A percentile compares a stretch with the other conserved stretches of the same genome.
phyloP scores from a whole-genome alignment of 2,113 vertebrate species.

The Menidia beryllina region DNA sequence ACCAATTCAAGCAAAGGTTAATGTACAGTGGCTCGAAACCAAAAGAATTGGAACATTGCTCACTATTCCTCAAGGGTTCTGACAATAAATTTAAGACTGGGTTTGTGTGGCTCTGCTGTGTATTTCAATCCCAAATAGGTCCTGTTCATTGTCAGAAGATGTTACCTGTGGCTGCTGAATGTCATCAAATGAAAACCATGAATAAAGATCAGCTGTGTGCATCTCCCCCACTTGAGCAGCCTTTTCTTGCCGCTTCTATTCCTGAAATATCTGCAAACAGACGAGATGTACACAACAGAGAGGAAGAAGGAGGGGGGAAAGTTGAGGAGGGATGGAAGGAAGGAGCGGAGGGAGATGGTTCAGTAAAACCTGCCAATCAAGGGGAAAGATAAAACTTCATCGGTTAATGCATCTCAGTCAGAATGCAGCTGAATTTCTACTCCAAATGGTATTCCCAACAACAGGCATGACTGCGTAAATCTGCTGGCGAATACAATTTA shows the following conservation, averaged over 20 bases:
- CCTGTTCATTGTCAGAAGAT: background rate
- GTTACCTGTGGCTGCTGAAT: constrained; percentile 41
- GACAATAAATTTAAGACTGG: background rate
- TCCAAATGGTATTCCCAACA: constrained; percentile 9
- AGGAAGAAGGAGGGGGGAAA: constrained; percentile 17
- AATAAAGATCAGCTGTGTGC: constrained; percentile 54
- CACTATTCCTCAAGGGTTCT: background rate
- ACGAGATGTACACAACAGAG: constrained; percentile 29
- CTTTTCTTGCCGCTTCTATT: constrained; percentile 52
- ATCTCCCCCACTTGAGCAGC: constrained; percentile 8
- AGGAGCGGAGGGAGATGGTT: constrained; percentile 31
- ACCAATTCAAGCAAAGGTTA: background rate
- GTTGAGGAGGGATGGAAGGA: no score
- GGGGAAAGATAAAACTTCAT: constrained; percentile 37
- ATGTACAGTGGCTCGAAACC: background rate
- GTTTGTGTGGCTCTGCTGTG: background rate
- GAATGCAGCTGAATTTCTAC: constrained; percentile 7
- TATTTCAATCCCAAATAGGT: background rate
- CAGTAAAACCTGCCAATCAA: constrained; percentile 50
- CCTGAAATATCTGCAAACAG: constrained; percentile 38
- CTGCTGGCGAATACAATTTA: no score
- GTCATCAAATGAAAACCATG: constrained; percentile 26
- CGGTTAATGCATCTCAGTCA: constrained; percentile 20
- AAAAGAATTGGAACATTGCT: background rate
- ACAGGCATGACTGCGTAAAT: background rate